A percentile compares a stretch with the other conserved stretches of the same genome.
Evolutionary conservation across 35 echinoderm and acorn worm species (phyloP).

Genomic region (Stichopus chloronotus): DNA sequence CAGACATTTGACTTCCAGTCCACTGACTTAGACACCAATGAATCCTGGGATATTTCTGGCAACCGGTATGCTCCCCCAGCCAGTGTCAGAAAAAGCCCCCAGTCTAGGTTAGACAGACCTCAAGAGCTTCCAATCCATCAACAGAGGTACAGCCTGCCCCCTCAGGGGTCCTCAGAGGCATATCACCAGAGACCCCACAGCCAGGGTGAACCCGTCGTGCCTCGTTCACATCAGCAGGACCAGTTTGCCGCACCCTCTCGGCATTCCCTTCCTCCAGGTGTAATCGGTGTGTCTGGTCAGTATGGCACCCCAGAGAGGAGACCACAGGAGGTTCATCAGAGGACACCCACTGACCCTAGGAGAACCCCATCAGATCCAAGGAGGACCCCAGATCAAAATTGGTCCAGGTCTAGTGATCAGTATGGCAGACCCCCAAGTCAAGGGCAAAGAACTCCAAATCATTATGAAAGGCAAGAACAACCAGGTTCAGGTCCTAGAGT

Average conservation of each 20-base stretch:
- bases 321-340: neutral
- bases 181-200: constrained; percentile 1
- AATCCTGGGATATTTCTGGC: constrained; percentile 37
- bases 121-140: constrained; percentile 40
- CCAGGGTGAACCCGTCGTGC: constrained; percentile 21
- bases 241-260: neutral
- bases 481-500: neutral
- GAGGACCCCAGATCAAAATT: neutral
- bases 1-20: constrained; percentile 36
- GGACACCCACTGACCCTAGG: constrained; percentile 26
- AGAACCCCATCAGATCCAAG: constrained; percentile 20
- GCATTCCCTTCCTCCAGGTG: constrained; percentile 17
- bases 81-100: neutral
- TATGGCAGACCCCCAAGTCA: constrained; percentile 23
- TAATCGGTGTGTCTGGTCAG: neutral
- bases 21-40: constrained; percentile 49
- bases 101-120: constrained; percentile 12
- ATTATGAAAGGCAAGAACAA: neutral
- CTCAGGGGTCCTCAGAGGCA: neutral
- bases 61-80: neutral
- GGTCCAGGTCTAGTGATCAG: constrained; percentile 16
- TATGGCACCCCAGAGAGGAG: constrained; percentile 2
- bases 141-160: constrained; percentile 1
- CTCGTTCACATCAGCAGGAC: constrained; percentile 26
- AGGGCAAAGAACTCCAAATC: constrained; percentile 4